Base-by-base conservation (phyloP, 1,140 invertebrate genomes). In the Proales similis region DNA sequence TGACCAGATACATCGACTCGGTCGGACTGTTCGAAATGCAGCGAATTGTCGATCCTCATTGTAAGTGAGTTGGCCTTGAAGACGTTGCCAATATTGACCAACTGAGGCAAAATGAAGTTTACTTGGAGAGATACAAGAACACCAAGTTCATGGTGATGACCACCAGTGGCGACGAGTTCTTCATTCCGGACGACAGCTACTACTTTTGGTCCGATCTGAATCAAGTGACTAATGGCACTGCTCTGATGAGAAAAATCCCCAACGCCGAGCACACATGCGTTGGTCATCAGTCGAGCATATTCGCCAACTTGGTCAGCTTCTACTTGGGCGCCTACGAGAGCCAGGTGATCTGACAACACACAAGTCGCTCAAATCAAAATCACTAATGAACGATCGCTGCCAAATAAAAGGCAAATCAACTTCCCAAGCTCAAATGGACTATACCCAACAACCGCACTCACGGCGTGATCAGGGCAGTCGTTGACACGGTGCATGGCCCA, bases 101-200 rank as follows among this genome's bases (percentile, higher is more conserved):
- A n/a, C n/a, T n/a, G n/a, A n/a, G n/a, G n/a, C n/a, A n/a, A n/a
- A n/a, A n/a, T n/a, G n/a, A n/a, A n/a, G n/a, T 67, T 20, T 73
- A 71, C 63, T 69, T 70, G 27, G 69, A 69, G 14, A 48, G 70
- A 26, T 67, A 66, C 20, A 64, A 57, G 22, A 68, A 42, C 5
- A 71, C 70, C 32, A 67, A 70, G 1, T 71, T 72, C 32, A 45
- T 69, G 46, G 67, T 72, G 2, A 66, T 71, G 26, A 68, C 64
- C 20, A 69, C 71, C 0, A 67, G 67, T 4, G 70, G 71, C 3
- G 72, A 73, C 46, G 71, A 73, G 60, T 73, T 73, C 62, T 73
- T 72, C 51, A 51, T 71, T 19, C 67, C 68, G n/a, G 72, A 73
- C 26, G 69, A 72, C 63, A 68, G 71, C 1, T 65, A 71, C 47